Evolutionary conservation across 2,888 invertebrate genomes (phyloP), one percentile per base, ranked within the genome.

Genomic region (Tridacna gigas): DNA sequence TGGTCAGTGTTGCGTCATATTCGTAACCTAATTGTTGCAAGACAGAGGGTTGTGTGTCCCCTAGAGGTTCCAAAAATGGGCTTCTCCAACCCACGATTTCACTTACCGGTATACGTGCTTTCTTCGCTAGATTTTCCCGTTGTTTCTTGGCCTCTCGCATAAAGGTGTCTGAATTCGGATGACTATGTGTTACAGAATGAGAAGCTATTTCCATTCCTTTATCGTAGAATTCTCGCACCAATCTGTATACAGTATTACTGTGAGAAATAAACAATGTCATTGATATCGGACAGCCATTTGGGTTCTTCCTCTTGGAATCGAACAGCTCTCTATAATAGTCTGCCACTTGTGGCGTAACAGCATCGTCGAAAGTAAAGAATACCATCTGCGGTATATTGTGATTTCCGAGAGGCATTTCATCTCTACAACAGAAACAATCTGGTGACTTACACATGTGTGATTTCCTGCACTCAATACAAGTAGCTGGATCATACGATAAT

Each of bases 221-320:
- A 18, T 90, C 86, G 73, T 92, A 92, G 71, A 93, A 91, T 51
- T 91, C 91, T 48, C 88, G 80, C 28, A 93, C 91, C 96, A 98
- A 98, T 95, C 98, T 98, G 96, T 99, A 99, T 96, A 99, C 99
- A 77, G 99, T 99, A 98, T 99, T 99, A 95, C 99, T 99, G 95
- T 99, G 99, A 74, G 98, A 99, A 86, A 99, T 98, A 95, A 99
- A 99, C 96, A 99, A 98, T 61, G 99, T 99, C 83, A 98, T 98
- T 97, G 98, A 93, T 97, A 96, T 96, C 0, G 95, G 95, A 82
- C 96, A 97, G 1, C 96, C 96, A 92, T 97, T 97, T 0, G 96
- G 96, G 94, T 97, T 97, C 51, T 80, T 86, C 28, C 92, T 82
- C 66, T 85, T 89, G 0, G 92, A 86, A 74, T 92, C 92, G 73